phyloP scores from a whole-genome alignment of 2,888 invertebrate genomes.

The Sinohyriopsis cumingii region DNA sequence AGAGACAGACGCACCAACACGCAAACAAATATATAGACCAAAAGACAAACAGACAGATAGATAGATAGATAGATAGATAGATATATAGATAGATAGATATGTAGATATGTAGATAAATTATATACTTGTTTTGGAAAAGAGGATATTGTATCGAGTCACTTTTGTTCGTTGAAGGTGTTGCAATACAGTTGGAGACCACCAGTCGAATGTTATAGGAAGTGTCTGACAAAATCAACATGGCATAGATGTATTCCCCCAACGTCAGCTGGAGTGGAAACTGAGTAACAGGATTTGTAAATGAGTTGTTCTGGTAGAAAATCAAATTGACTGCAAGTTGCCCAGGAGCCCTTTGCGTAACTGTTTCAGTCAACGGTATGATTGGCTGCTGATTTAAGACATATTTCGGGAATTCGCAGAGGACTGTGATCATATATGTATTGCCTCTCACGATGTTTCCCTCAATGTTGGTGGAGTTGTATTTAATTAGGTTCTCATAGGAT shows the following conservation, averaged over 20 bases:
- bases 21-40: too few species aligned
- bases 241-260: slow-evolving; percentile 59
- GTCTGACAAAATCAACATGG: slow-evolving; percentile 51
- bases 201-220: slow-evolving; percentile 55
- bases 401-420: slow-evolving; percentile 58
- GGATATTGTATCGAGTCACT: slow-evolving; percentile 38
- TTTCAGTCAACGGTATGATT: slow-evolving; percentile 50
- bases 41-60: too few species aligned
- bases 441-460: slow-evolving; percentile 45
- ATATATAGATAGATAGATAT: background rate
- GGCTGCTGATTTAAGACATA: slow-evolving; percentile 27
- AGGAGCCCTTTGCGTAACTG: slow-evolving; percentile 50
- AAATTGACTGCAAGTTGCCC: slow-evolving; percentile 53
- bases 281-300: slow-evolving; percentile 42
- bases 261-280: slow-evolving; percentile 54
- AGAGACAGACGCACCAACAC: too few species aligned
- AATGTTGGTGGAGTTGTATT: slow-evolving; percentile 49
- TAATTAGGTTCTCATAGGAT: slow-evolving; percentile 55
- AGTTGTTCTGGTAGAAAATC: slow-evolving; percentile 49
- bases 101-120: background rate
- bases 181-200: slow-evolving; percentile 59
- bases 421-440: slow-evolving; percentile 55
- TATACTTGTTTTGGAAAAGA: slow-evolving; percentile 63
- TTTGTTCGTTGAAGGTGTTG: slow-evolving; percentile 50
- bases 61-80: background rate